Evolutionary conservation across 1,140 invertebrate species (phyloP).

Genomic region (Drosophila leontia): DNA sequence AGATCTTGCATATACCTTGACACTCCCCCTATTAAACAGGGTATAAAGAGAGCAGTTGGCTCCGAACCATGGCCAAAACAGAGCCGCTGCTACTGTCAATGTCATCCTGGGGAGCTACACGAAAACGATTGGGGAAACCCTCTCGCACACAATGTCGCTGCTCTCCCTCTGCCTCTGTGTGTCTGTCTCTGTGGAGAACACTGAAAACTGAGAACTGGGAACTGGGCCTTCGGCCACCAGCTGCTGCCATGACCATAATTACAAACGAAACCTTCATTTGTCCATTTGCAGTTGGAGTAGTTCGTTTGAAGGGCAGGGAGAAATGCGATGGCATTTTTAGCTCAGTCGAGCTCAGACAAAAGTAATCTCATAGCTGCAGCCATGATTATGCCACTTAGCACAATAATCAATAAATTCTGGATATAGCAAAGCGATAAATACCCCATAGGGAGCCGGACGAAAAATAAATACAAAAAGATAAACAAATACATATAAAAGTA

Average conservation of each 20-base stretch:
- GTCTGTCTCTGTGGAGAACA: slow-evolving; percentile 4
- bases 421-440: background rate
- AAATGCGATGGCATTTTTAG: slow-evolving; percentile 5
- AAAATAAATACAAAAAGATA: background rate
- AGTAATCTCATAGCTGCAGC: slow-evolving; percentile 41
- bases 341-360: slow-evolving; percentile 18
- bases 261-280: slow-evolving; percentile 52
- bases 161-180: background rate
- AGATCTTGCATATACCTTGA: background rate
- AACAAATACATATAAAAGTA: background rate
- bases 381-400: slow-evolving; percentile 35
- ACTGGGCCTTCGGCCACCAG: slow-evolving; percentile 58
- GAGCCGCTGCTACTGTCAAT: slow-evolving; percentile 40
- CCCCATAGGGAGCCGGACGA: background rate
- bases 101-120: slow-evolving; percentile 35
- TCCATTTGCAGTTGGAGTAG: slow-evolving; percentile 31
- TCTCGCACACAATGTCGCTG: background rate
- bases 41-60: slow-evolving; percentile 26
- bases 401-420: slow-evolving; percentile 36
- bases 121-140: slow-evolving; percentile 27
- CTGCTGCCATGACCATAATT: slow-evolving; percentile 50
- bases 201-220: slow-evolving; percentile 32
- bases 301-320: slow-evolving; percentile 4
- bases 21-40: slow-evolving; percentile 1
- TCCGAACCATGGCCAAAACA: slow-evolving; percentile 38